Conservation (phyloP, 2,113 vertebrate species). For the Pedionomus torquatus region DNA sequence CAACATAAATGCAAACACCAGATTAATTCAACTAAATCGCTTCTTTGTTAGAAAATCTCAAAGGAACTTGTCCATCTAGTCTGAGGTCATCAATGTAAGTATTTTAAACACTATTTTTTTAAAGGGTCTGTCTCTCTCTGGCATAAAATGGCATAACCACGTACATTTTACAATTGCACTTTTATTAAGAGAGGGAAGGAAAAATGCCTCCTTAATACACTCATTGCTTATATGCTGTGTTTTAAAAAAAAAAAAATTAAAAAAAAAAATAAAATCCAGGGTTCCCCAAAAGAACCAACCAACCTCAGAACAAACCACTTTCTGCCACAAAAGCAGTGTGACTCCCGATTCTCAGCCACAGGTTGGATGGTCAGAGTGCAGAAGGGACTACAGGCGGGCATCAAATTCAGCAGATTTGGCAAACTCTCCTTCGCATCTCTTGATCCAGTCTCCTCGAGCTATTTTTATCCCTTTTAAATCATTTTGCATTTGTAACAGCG, state of each 20-base stretch:
- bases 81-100: not conserved
- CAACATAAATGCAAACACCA: not conserved
- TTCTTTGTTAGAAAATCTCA: not conserved
- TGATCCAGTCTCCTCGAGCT: not conserved
- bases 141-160: not conserved
- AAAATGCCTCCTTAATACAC: not conserved
- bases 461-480: not conserved
- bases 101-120: not conserved
- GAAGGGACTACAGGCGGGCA: accelerated
- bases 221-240: not conserved
- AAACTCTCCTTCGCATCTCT: not conserved
- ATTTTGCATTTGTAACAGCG: not conserved
- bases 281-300: not conserved
- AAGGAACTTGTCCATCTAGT: not conserved
- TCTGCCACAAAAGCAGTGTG: not conserved
- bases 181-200: not conserved
- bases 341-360: not conserved
- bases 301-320: not conserved
- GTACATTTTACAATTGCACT: not conserved
- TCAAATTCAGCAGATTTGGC: not conserved
- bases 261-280: no score
- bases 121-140: not conserved
- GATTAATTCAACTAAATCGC: not conserved
- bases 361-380: not conserved
- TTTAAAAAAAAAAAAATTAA: not conserved